These are phyloP conservation scores for Corapipo altera DNA, from an alignment of 2,113 vertebrate species.

Conservation along the genomic window DNA sequence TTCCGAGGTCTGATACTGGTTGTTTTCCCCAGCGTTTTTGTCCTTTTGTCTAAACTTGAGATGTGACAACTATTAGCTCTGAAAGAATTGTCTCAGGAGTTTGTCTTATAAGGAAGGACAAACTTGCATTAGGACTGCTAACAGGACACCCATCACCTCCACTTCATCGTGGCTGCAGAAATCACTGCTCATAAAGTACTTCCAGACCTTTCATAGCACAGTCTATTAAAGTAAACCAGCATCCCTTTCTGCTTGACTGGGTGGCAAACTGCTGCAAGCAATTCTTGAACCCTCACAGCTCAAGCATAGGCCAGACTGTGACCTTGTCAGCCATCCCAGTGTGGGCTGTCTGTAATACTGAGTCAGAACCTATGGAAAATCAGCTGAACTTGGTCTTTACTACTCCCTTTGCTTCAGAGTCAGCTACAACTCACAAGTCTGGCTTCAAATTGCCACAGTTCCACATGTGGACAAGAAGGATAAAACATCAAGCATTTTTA, in stretches of 20 bases:
- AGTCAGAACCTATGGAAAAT: not conserved
- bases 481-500: not conserved
- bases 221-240: not conserved
- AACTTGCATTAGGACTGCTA: not conserved
- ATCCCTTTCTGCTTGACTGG: not conserved
- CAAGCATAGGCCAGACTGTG: not conserved
- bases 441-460: not conserved
- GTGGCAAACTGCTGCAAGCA: not conserved
- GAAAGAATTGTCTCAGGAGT: not conserved
- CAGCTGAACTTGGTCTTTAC: not conserved
- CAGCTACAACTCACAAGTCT: not conserved
- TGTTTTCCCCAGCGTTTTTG: not conserved
- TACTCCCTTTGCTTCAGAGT: not conserved
- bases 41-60: not conserved
- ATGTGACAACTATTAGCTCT: not conserved
- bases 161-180: not conserved
- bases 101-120: not conserved
- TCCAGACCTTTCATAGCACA: not conserved
- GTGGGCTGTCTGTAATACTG: not conserved
- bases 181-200: not conserved
- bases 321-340: not conserved
- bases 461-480: not conserved
- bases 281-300: not conserved
- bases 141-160: not conserved
- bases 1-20: not conserved